Evolutionary conservation across 2,113 vertebrate species (phyloP).

Genomic region (Phrynocephalus versicolor): DNA sequence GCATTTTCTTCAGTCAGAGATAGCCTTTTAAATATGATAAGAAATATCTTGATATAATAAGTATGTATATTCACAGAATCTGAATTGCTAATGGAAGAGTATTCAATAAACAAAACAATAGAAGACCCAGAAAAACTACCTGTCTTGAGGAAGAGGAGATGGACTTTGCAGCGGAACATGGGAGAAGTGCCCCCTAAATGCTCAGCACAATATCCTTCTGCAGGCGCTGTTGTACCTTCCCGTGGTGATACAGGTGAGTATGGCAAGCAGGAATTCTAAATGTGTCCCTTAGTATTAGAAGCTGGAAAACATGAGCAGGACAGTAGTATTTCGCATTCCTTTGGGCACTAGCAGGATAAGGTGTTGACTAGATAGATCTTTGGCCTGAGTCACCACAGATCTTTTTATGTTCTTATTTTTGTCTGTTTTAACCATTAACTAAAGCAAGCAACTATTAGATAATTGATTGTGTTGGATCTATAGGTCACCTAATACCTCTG

Average conservation of each 20-base stretch:
- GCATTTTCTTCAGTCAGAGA: not conserved
- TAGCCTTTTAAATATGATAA: not conserved
- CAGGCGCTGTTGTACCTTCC: constrained; percentile 56
- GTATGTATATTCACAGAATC: constrained; percentile 74
- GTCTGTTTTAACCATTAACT: not conserved
- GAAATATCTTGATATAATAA: not conserved
- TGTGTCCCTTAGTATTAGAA: not conserved
- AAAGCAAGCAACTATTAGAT: not conserved
- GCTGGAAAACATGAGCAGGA: not conserved
- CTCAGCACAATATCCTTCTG: constrained; percentile 59
- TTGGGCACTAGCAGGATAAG: not conserved
- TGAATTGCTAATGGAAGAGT: constrained; percentile 89
- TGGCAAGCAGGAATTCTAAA: not conserved
- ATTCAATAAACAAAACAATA: constrained; percentile 77
- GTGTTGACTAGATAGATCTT: not conserved
- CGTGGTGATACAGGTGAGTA: constrained; percentile 66
- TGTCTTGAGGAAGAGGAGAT: constrained; percentile 81
- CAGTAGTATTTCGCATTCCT: not conserved
- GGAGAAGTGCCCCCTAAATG: constrained; percentile 79
- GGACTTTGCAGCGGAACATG: constrained; percentile 80
- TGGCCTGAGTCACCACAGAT: not conserved
- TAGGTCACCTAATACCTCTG: not conserved
- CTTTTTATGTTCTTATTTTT: not conserved
- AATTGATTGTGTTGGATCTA: not conserved
- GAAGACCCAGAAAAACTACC: constrained; percentile 83